Conservation (phyloP, 2,797 vertebrate genomes). For the Sebastes minor region DNA sequence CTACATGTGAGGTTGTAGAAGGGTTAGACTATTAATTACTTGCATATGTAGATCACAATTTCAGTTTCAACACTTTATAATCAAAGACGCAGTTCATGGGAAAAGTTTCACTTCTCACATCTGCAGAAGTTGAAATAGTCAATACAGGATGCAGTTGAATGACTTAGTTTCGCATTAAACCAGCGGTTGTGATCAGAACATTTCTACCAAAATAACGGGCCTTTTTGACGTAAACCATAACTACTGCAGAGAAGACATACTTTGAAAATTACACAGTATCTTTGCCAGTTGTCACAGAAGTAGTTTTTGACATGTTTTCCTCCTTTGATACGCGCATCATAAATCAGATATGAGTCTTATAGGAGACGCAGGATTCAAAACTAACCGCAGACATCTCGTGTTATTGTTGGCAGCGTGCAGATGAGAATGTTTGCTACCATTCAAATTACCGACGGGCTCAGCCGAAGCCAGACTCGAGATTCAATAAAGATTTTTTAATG, state of each 20-base stretch:
- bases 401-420: conserved; percentile 61
- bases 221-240: background rate
- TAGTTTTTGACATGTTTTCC: conserved; percentile 28
- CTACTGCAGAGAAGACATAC: background rate
- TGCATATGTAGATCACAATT: background rate
- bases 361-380: conserved; percentile 42
- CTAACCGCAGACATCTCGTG: conserved; percentile 63
- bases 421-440: conserved; percentile 70
- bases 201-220: background rate
- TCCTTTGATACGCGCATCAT: conserved; percentile 23
- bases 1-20: conserved; percentile 5
- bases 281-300: conserved; percentile 25
- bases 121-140: conserved; percentile 1
- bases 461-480: conserved; percentile 52
- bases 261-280: conserved; percentile 40
- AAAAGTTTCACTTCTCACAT: background rate
- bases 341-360: conserved; percentile 53
- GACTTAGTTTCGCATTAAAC: background rate
- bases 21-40: background rate
- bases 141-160: background rate
- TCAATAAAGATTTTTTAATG: conserved; percentile 67
- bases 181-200: background rate
- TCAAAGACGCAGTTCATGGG: background rate
- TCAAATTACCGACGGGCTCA: conserved; percentile 44
- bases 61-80: conserved; percentile 1